phyloP scores from a whole-genome alignment of 2,797 vertebrate genomes.

The Cyprinodon diabolis region DNA sequence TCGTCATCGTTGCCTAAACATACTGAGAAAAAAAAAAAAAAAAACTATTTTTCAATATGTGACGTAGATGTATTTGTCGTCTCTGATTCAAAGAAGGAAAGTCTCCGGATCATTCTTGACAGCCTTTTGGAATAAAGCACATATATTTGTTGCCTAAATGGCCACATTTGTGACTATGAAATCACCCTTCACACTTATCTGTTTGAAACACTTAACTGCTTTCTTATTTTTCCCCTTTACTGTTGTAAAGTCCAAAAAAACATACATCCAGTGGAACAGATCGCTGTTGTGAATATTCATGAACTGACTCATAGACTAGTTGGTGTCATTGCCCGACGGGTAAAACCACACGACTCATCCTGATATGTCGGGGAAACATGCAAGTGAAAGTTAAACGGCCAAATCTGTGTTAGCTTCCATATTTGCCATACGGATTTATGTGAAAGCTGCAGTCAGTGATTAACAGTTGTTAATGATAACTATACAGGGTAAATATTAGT shows the following conservation, averaged over 20 bases:
- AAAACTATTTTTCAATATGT: slow-evolving; percentile 79
- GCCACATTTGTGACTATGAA: slow-evolving; percentile 72
- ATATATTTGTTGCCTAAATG: slow-evolving; percentile 56
- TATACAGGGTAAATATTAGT: slow-evolving; percentile 72
- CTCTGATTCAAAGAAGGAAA: slow-evolving; percentile 57
- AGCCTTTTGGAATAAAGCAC: slow-evolving; percentile 74
- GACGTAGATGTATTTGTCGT: slow-evolving; percentile 68
- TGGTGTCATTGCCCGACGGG: slow-evolving; percentile 63
- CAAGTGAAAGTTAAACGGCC: slow-evolving; percentile 69
- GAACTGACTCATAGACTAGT: slow-evolving; percentile 65
- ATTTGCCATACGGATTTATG: slow-evolving; percentile 59
- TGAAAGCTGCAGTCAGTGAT: slow-evolving; percentile 52
- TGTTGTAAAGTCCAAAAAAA: slow-evolving; percentile 68
- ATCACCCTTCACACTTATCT: slow-evolving; percentile 39
- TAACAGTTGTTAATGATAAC: slow-evolving; percentile 53
- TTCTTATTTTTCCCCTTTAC: slow-evolving; percentile 45
- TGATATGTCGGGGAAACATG: slow-evolving; percentile 77
- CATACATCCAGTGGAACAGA: slow-evolving; percentile 61
- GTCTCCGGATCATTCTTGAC: slow-evolving; percentile 47
- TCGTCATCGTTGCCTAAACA: slow-evolving; percentile 73
- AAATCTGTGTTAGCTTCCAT: slow-evolving; percentile 71
- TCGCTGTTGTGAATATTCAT: slow-evolving; percentile 73
- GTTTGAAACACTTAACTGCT: slow-evolving; percentile 47
- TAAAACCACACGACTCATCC: slow-evolving; percentile 64
- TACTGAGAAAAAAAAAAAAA: slow-evolving; percentile 56